Percentiles rank a stretch among this genome's conserved stretches.
These are phyloP conservation scores for Bubo bubo DNA, from an alignment of 2,113 vertebrate genomes.

Conservation along the genomic window DNA sequence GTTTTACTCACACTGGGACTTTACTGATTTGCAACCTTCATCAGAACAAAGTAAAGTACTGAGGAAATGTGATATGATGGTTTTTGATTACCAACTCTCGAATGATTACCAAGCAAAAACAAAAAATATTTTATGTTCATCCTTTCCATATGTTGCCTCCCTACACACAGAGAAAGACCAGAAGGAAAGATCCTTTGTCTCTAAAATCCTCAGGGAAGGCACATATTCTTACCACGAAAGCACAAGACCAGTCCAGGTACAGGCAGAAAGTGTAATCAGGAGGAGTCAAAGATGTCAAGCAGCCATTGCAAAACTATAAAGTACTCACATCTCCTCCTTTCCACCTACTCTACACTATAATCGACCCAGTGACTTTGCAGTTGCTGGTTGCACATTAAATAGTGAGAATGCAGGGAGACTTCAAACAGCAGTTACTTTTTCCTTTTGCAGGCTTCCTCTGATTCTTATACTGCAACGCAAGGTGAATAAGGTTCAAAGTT, in stretches of 20 bases:
- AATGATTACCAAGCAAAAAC: background rate
- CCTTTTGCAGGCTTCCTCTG: background rate
- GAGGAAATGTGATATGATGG: background rate
- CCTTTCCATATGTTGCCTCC: background rate
- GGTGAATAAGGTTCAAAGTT: background rate
- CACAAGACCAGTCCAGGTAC: background rate
- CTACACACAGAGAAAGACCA: background rate
- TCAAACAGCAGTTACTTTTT: background rate
- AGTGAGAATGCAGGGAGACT: background rate
- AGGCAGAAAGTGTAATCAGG: background rate
- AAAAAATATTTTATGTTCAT: background rate
- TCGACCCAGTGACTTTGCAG: background rate
- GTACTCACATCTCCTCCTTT: background rate
- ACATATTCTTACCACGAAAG: background rate
- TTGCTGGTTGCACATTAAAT: background rate
- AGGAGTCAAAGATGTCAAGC: background rate
- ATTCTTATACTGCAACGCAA: background rate
- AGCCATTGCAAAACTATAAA: rapidly evolving
- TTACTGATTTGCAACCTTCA: background rate
- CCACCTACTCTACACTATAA: background rate
- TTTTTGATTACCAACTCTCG: background rate
- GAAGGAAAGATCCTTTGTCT: background rate
- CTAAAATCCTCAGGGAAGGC: background rate
- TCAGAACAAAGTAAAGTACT: background rate
- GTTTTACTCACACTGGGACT: background rate